Percentiles rank a stretch among this genome's conserved stretches.
Evolutionary conservation across 2,797 vertebrate species (phyloP).

Genomic region (Lacerta agilis): DNA sequence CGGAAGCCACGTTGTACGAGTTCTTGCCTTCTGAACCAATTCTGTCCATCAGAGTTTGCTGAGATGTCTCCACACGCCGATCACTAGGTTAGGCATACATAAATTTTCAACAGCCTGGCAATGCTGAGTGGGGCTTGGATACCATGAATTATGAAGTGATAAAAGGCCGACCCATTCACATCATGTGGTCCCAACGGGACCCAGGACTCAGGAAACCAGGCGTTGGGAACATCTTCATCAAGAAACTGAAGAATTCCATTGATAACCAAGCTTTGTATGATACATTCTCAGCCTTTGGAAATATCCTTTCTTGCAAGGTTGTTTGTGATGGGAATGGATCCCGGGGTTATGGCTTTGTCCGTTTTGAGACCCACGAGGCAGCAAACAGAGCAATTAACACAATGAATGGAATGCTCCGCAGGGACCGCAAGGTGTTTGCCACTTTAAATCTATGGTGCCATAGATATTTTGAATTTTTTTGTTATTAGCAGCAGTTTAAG

Average conservation of each 20-base stretch:
- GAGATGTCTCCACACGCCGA: conserved; percentile 92
- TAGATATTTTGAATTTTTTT: no score
- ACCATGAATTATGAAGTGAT: conserved; percentile 99
- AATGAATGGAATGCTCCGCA: conserved; percentile 94
- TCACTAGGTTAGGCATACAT: conserved; percentile 97
- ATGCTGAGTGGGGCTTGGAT: conserved; percentile 95
- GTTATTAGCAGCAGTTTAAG: no score
- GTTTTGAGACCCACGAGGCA: conserved; percentile 96
- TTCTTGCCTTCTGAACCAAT: conserved; percentile 96
- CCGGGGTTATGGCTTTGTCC: conserved; percentile 92
- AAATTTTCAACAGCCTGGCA: conserved; percentile 97
- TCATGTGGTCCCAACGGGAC: conserved; percentile 99
- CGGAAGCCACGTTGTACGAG: conserved; percentile 96
- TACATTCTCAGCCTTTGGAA: conserved; percentile 96
- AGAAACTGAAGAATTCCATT: conserved; percentile 97
- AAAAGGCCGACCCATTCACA: conserved; percentile 93
- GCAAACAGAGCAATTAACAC: conserved; percentile 91
- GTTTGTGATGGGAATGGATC: conserved; percentile 91
- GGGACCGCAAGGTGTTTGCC: no score
- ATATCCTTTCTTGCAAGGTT: conserved; percentile 98
- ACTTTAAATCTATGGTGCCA: no score
- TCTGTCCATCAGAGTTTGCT: conserved; percentile 96
- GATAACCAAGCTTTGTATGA: conserved; percentile 98
- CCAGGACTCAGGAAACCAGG: conserved; percentile 95
- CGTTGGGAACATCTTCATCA: conserved; percentile 97